Conservation (phyloP, 2,888 invertebrate species). For the Pseudococcus jackbeardsleyi region DNA sequence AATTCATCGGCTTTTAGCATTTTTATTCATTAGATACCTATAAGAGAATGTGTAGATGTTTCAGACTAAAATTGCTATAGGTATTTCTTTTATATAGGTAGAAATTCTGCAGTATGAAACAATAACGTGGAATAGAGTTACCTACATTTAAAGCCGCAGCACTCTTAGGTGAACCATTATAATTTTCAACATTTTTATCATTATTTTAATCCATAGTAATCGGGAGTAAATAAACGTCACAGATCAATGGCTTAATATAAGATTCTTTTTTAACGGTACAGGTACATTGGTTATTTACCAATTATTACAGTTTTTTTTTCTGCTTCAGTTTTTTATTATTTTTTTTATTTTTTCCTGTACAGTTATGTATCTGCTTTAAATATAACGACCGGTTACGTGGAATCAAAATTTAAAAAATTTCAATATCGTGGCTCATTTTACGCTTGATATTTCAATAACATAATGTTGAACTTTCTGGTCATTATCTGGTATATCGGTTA, state of each 20-base stretch:
- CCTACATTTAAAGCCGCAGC: not conserved
- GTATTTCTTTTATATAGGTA: not conserved
- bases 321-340: not conserved
- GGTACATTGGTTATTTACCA: slow-evolving; percentile 45
- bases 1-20: not conserved
- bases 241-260: slow-evolving; percentile 39
- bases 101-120: not conserved
- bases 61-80: not conserved
- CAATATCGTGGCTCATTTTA: slow-evolving; percentile 36
- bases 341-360: slow-evolving; percentile 14
- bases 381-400: not conserved
- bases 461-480: slow-evolving; percentile 17
- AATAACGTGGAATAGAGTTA: not conserved
- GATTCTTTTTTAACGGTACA: slow-evolving; percentile 36
- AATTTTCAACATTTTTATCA: slow-evolving; percentile 22
- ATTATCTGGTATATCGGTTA: not conserved
- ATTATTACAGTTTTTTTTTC: slow-evolving; percentile 24
- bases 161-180: not conserved
- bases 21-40: not conserved
- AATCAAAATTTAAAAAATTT: slow-evolving; percentile 35
- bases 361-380: not conserved
- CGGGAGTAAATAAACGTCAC: slow-evolving; percentile 47
- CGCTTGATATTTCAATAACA: slow-evolving; percentile 4
- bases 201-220: slow-evolving; percentile 46
- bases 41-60: not conserved